Conservation (phyloP, 2,888 invertebrate genomes). For the Himalopsyche kuldschensis region DNA sequence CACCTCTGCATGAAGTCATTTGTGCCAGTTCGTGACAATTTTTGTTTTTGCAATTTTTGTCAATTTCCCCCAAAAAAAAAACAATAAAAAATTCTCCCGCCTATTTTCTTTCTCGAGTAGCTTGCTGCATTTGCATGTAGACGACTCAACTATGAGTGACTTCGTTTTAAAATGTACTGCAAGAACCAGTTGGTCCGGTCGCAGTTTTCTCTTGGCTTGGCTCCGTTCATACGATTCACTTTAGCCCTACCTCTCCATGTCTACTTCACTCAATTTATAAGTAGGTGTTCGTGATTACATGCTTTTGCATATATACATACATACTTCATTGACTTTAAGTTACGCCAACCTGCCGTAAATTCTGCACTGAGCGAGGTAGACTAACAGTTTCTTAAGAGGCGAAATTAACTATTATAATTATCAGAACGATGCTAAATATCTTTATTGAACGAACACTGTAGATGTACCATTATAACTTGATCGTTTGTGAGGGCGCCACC, state of each 20-base stretch:
- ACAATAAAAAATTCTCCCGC: not conserved
- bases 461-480: too few relatives aligned
- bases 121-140: not conserved
- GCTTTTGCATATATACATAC: not conserved
- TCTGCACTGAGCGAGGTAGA: not conserved
- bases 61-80: not conserved
- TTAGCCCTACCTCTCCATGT: not conserved
- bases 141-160: not conserved
- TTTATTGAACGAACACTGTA: too few relatives aligned
- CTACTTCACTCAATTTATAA: not conserved
- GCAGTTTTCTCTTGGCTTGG: conserved; percentile 28
- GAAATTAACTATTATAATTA: too few relatives aligned
- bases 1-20: too few relatives aligned
- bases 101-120: not conserved
- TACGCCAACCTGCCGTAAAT: not conserved
- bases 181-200: conserved; percentile 23
- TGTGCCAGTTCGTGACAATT: too few relatives aligned
- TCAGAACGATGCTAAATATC: too few relatives aligned
- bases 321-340: not conserved
- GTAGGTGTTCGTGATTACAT: not conserved
- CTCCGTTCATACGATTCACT: not conserved
- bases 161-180: conserved; percentile 21
- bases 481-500: too few relatives aligned
- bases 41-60: not conserved
- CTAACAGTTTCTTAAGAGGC: not conserved